A percentile compares a stretch with the other conserved stretches of the same genome.
phyloP scores from a whole-genome alignment of 2,888 invertebrate genomes.

The Meteorus cinctellus region DNA sequence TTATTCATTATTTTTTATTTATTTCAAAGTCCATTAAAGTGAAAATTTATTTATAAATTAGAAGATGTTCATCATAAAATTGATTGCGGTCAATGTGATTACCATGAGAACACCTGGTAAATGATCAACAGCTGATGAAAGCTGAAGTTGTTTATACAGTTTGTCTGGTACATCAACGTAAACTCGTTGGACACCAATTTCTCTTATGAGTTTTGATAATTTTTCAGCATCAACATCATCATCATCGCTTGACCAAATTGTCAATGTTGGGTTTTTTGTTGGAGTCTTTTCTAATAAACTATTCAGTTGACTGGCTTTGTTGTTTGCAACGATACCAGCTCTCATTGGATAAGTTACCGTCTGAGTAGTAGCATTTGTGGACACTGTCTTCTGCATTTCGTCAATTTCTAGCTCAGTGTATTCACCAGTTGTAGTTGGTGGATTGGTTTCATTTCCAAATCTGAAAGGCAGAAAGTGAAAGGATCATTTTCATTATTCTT shows the following conservation, averaged over 20 bases:
- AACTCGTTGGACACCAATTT: constrained; percentile 80
- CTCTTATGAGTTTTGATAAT: constrained; percentile 79
- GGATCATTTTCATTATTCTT: constrained; percentile 10
- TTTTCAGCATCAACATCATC: constrained; percentile 81
- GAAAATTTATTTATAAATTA: constrained; percentile 31
- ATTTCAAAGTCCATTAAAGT: not conserved
- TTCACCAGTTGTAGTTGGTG: constrained; percentile 71
- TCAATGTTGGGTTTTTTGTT: constrained; percentile 79
- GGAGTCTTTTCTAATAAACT: constrained; percentile 76
- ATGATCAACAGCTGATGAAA: constrained; percentile 48
- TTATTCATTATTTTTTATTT: constrained; percentile 14
- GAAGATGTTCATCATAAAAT: constrained; percentile 37
- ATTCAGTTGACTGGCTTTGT: constrained; percentile 76
- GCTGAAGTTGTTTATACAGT: constrained; percentile 53
- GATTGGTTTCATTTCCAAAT: constrained; percentile 47
- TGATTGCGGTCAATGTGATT: constrained; percentile 35
- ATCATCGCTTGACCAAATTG: constrained; percentile 84
- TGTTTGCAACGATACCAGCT: constrained; percentile 81
- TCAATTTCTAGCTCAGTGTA: constrained; percentile 81
- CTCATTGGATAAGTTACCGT: constrained; percentile 87
- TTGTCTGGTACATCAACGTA: constrained; percentile 86
- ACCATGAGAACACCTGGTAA: constrained; percentile 37
- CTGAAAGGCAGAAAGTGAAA: not conserved
- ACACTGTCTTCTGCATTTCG: constrained; percentile 80
- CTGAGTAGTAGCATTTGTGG: constrained; percentile 77